Base-by-base conservation (phyloP, 2,113 vertebrate species). In the Syngnathoides biaculeatus region DNA sequence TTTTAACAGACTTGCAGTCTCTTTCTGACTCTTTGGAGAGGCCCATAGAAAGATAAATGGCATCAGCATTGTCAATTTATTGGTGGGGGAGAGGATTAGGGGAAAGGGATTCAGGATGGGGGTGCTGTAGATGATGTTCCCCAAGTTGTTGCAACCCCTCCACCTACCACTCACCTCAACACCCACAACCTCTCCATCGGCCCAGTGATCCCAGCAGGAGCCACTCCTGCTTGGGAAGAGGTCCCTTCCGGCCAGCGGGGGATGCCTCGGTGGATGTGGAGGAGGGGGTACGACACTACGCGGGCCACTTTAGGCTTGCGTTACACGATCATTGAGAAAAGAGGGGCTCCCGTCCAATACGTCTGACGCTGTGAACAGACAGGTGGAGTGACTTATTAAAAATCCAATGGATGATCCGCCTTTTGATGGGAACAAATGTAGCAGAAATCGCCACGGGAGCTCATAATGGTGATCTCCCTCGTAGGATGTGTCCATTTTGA, bases 381-480 rank as follows among this genome's bases (percentile, higher is more conserved):
- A 82, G 85, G 79, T 79, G 65, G 61, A 85, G 30, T 73, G 75
- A 79, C 69, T 69, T 83, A 79, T 84, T 84, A 78, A 68, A 85
- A 86, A 90, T 84, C 84, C 69, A 68, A 65, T 45, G 52, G 81
- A 86, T 83, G 77, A 80, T 67, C 64, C 62, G 68, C 77, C 85
- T 91, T 90, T 92, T 92, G 89, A 92, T 90, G 88, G 89, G 70
- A 66, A 74, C 85, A 86, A 92, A 88, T 90, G 90, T 89, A 91
- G 90, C 90, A 89, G 90, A 92, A 92, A 78, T 65, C 87, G 80
- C 87, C 81, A 57, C 89, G 68, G 89, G 86, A 87, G 87, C 84
- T 77, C 79, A 69, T 61, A 73, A 66, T 72, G 71, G 86, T 75
- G 62, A 65, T 73, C 79, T 73, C 26, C 52, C 55, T 55, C 30